Evolutionary conservation across 2,888 invertebrate species (phyloP), one percentile per base, ranked within the genome.

Genomic region (Stegana nigrithorax): DNA sequence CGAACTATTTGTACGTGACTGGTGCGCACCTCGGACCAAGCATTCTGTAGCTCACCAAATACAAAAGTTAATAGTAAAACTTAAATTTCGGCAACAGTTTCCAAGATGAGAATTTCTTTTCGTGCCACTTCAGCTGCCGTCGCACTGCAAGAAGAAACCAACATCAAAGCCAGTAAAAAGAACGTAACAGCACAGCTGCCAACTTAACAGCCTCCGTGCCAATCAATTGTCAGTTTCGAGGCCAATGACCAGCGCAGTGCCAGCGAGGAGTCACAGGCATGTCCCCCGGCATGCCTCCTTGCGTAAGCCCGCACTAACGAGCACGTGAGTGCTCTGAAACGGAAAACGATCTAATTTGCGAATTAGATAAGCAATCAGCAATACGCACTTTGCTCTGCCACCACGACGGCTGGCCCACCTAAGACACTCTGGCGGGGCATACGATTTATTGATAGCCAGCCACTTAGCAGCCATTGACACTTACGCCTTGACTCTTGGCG

Each of bases 261-360:
- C 73, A 71, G 63, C 71, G 72, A 72, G 66, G 70, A 63, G 67
- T 60, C 58, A 64, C n/a, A 64, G 60, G 61, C 63, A 65, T 55
- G 59, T 60, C 60, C 53, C 32, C 27, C 50, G 10, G 23, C 12
- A n/a, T 55, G 45, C 26, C 17, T 56, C n/a, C 47, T 42, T 19
- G 17, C 26, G 27, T 14, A n/a, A n/a, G n/a, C n/a, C n/a, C n/a
- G 17, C 62, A 67, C 75, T 69, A 77, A 75, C 75, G 68, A 73
- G 72, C 72, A 73, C 79, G 75, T 77, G 72, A 79, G 80, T 65
- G 74, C 76, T 72, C 71, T 80, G 81, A 81, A 78, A 73, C 78
- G 73, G 78, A 76, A 81, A 81, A 82, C 71, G 70, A 81, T 81
- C 80, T 81, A 80, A 80, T 80, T 81, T 81, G 74, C 63, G 69